Evolutionary conservation across 1,140 invertebrate genomes (phyloP), one percentile per base, ranked within the genome.

Genomic region (Drosophila pandora): DNA sequence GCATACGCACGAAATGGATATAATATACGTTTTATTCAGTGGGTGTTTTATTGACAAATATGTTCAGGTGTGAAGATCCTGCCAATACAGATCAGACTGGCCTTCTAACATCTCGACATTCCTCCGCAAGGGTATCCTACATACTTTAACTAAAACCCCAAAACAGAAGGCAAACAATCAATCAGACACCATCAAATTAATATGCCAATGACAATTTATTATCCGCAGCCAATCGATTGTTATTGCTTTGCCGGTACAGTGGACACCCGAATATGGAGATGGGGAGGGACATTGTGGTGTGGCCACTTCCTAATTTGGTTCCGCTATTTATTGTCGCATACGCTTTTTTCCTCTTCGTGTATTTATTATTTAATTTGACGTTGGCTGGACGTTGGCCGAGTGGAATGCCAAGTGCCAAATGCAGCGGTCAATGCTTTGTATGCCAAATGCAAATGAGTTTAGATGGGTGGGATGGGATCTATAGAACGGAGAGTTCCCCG

Each of bases 251-350:
- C 34, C 39, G 48, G 55, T 61, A 60, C 22, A 45, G 72, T 56
- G 63, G 47, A 41, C 34, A 25, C 25, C 75, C 75, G 49, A 72
- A 87, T 82, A 87, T 59, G 82, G 76, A 50, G 69, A 50, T 78
- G 79, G 62, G 61, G 41, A 55, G 62, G 61, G 41, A 55, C 55
- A 45, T 49, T 60, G 72, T 48, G 72, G 53, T 57, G 65, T 76
- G 79, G 83, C 67, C 62, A 90, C 87, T 90, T 90, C 87, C 87
- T 80, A 90, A 90, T 90, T 90, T 90, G 87, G 87, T 90, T 90
- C 87, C 87, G 87, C 79, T 90, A 67, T 74, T 71, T 64, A 55
- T 57, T 73, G 74, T 76, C 77, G 56, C 78, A 71, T 71, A 39
- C 58, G 3, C 41, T 70, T 52, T 39, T 57, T 78, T 72, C 50